Evolutionary conservation across 2,797 vertebrate species (phyloP), one percentile per base, ranked within the genome.

Genomic region (Holocentrus rufus): DNA sequence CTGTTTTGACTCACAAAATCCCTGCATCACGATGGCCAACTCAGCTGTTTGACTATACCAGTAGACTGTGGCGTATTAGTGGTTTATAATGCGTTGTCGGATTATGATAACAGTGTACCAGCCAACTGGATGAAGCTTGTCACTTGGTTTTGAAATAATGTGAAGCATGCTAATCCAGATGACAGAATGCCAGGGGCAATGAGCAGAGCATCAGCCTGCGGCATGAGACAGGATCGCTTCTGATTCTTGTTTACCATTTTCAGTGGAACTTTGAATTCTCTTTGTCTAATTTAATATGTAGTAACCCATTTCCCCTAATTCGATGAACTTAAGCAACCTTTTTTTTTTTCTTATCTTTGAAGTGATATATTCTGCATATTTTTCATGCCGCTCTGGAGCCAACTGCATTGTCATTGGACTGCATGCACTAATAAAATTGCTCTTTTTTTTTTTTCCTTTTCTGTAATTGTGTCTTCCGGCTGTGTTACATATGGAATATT

Each of bases 111-210:
- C 22, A 2, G 31, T 23, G 25, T 64, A 4, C 4, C 31, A 36
- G 60, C 20, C 44, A 56, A 30, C 22, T 14, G 27, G n/a, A 36
- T 59, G 27, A 69, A 59, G 46, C 67, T 11, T 47, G 55, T 34
- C 11, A 50, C n/a, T 69, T 59, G 44, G 31, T 25, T 34, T 25
- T 60, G 10, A 46, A 53, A 20, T 14, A 20, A 53, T 39, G 46
- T 36, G 44, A 47, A 20, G 22, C 23, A 42, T 30, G 42, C 17
- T 60, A 42, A 44, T 61, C 57, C 31, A 42, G 27, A 63, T 42
- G 58, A 76, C 42, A 34, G 15, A 67, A 4, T 5, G 17, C 58
- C 62, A 53, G 25, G 15, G 17, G 55, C 17, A 59, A n/a, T 31
- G n/a, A 31, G 7, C n/a, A 18, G 44, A 30, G 36, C 50, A 47